Evolutionary conservation across 2,888 invertebrate genomes (phyloP), one percentile per base, ranked within the genome.

Genomic region (Eilema caniola): DNA sequence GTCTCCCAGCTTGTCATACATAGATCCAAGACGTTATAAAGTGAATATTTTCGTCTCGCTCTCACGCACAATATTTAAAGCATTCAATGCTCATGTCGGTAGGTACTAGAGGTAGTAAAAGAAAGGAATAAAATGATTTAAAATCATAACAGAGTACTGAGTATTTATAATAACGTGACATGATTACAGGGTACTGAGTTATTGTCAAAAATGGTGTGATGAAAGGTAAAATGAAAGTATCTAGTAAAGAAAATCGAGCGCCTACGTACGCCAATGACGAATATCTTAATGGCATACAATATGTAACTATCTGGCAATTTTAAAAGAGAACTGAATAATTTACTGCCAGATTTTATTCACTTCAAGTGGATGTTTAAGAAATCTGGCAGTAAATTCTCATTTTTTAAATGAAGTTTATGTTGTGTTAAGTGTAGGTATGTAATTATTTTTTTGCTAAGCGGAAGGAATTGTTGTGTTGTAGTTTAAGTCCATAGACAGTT

Each of bases 281-380:
- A n/a, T 53, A 20, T 20, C 1, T 20, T 53, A n/a, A n/a, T 20
- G n/a, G 41, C 37, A 62, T 62, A 62, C 24, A 41, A 62, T 62
- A 62, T 41, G 62, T 62, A 33, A 62, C 20, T 62, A 62, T 62
- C 41, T 62, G 62, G 62, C 62, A 62, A 37, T 41, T 41, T 62
- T 62, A 62, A 62, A 62, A 41, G 1, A 62, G n/a, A 62, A 5
- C n/a, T 41, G 10, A 4, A 4, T 16, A 10, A 16, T 41, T 41
- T 41, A 16, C 24, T 62, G 25, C 11, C 24, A 41, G 10, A 25
- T 31, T 61, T 28, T 10, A 23, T 62, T 41, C 3, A 3, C 37
- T 16, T 14, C 16, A 24, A 62, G 10, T 24, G 1, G 2, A 37
- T 16, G 23, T 23, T 37, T 1, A 8, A 2, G 0, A n/a, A 62